Evolutionary conservation across 2,888 invertebrate genomes (phyloP).

Genomic region (Boloria euphrosyne): DNA sequence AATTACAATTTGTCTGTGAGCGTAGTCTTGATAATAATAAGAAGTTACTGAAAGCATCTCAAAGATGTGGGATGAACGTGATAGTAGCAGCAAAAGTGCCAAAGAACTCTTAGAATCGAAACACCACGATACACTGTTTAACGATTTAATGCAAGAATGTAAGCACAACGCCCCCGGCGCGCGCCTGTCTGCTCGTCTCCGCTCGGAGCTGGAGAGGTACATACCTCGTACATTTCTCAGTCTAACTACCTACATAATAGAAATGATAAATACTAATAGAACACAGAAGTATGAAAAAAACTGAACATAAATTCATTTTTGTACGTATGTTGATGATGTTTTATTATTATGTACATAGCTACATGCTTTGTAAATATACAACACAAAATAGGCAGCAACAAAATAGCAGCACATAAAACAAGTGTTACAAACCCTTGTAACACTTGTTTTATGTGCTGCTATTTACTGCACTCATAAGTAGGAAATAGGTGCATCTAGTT

Average conservation of each 20-base stretch:
- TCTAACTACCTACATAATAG: not conserved
- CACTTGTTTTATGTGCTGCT: no score
- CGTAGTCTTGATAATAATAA: not conserved
- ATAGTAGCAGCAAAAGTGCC: conserved; percentile 16
- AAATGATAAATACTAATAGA: not conserved
- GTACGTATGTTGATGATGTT: no score
- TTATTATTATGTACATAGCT: no score
- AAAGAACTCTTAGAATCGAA: conserved; percentile 39
- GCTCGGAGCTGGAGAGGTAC: conserved; percentile 68
- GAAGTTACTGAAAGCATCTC: not conserved
- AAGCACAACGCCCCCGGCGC: conserved; percentile 86
- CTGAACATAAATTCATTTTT: no score
- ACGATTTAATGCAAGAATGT: conserved; percentile 85
- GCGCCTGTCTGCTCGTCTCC: conserved; percentile 75
- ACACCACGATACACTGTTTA: conserved; percentile 67
- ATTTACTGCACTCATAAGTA: no score
- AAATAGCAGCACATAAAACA: no score
- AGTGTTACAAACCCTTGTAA: no score
- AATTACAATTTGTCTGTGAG: not conserved
- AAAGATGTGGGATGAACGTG: conserved; percentile 34
- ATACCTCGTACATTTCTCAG: not conserved
- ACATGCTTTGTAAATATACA: no score
- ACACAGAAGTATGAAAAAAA: no score
- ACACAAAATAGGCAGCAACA: no score
- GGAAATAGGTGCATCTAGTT: no score